phyloP scores from a whole-genome alignment of 2,888 invertebrate genomes.

The Drosophila neonasuta region DNA sequence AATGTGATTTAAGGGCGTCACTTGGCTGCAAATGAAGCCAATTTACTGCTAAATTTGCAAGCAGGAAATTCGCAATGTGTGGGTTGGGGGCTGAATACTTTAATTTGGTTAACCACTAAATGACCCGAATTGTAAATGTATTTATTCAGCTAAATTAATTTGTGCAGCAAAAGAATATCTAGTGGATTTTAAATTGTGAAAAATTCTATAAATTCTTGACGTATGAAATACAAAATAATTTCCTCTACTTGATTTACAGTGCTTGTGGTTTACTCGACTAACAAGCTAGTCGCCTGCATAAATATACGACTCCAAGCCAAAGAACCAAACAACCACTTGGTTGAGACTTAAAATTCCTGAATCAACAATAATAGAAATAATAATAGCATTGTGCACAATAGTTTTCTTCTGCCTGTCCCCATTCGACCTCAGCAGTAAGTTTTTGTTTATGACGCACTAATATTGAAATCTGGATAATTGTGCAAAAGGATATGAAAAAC shows the following conservation, averaged over 20 bases:
- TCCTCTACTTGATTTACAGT: constrained; percentile 62
- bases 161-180: not conserved
- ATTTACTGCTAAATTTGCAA: constrained; percentile 48
- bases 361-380: constrained; percentile 67
- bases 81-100: constrained; percentile 6
- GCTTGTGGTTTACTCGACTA: constrained; percentile 47
- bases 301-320: constrained; percentile 7
- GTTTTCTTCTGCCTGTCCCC: constrained; percentile 14
- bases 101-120: constrained; percentile 21
- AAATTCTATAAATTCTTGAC: not conserved
- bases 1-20: constrained; percentile 47
- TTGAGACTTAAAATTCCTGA: constrained; percentile 40
- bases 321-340: not conserved
- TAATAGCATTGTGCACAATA: constrained; percentile 53
- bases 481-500: constrained; percentile 74
- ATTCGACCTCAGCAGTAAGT: constrained; percentile 26
- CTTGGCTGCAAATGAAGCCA: constrained; percentile 63
- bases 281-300: constrained; percentile 43
- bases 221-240: constrained; percentile 45
- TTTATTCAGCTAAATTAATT: constrained; percentile 34
- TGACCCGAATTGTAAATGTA: constrained; percentile 14
- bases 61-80: constrained; percentile 17
- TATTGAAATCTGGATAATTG: constrained; percentile 75
- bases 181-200: not conserved
- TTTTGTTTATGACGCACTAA: constrained; percentile 71